phyloP scores from a whole-genome alignment of 2,888 invertebrate genomes.

The Furcula furcula region DNA sequence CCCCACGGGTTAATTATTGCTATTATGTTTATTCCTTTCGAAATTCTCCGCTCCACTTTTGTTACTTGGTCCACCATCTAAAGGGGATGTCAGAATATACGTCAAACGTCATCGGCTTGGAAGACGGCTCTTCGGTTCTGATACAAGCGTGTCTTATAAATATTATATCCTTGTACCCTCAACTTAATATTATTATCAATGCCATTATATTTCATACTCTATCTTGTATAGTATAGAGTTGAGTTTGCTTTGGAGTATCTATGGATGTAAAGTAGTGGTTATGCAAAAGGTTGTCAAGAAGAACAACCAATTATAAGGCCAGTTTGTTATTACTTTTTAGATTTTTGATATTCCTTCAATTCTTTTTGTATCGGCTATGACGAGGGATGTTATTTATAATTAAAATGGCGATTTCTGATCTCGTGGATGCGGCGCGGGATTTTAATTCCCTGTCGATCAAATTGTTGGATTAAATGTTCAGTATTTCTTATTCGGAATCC shows the following conservation, averaged over 20 bases:
- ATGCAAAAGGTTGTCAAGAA: constrained; percentile 50
- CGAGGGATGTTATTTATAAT: constrained; percentile 63
- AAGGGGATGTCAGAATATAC: constrained; percentile 67
- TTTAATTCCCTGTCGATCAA: constrained; percentile 70
- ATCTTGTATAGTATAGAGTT: neutral
- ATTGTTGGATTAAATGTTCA: constrained; percentile 37
- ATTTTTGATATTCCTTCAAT: constrained; percentile 75
- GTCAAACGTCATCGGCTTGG: constrained; percentile 80
- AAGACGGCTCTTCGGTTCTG: constrained; percentile 77
- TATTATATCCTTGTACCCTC: constrained; percentile 57
- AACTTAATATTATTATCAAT: constrained; percentile 39
- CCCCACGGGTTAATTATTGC: no score
- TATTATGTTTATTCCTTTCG: no score
- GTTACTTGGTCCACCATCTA: constrained; percentile 30
- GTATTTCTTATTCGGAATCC: constrained; percentile 22
- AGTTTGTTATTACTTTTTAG: constrained; percentile 75
- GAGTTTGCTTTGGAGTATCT: constrained; percentile 10
- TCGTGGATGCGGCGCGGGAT: constrained; percentile 40
- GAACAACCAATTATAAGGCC: constrained; percentile 74
- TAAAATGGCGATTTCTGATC: constrained; percentile 70
- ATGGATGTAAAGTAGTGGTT: constrained; percentile 34
- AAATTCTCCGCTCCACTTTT: constrained; percentile 7
- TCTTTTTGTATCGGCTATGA: constrained; percentile 66
- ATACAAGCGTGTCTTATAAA: constrained; percentile 76
- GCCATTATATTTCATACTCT: constrained; percentile 30